Evolutionary conservation across 2,797 vertebrate species (phyloP).

Genomic region (Diglossa cyanea): DNA sequence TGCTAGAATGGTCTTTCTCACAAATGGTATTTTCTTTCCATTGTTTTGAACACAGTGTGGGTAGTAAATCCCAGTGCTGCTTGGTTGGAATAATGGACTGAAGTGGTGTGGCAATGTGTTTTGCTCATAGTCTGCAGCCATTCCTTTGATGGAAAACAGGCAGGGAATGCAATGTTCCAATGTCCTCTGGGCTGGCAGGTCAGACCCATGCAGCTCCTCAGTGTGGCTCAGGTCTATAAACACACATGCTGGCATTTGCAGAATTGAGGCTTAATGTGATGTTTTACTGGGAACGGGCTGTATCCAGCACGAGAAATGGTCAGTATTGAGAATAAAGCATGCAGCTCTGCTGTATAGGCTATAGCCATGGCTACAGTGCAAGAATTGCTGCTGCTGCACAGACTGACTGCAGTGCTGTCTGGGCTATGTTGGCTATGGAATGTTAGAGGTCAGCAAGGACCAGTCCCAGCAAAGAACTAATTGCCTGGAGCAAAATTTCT

Average conservation of each 20-base stretch:
- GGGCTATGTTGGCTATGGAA: neutral
- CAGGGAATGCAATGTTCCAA: accelerated
- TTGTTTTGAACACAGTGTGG: neutral
- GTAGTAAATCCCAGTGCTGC: neutral
- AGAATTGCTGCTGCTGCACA: neutral
- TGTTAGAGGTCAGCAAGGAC: neutral
- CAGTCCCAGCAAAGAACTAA: neutral
- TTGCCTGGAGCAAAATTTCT: conserved; percentile 4
- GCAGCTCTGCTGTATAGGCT: neutral
- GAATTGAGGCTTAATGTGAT: neutral
- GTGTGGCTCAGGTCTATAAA: neutral
- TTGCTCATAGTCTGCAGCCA: neutral
- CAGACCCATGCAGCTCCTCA: neutral
- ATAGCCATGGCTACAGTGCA: neutral
- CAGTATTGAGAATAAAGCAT: neutral
- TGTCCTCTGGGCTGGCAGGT: accelerated
- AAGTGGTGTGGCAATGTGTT: neutral
- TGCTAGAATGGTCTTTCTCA: neutral
- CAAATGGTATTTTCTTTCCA: neutral
- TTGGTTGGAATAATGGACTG: neutral
- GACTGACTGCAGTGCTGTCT: neutral
- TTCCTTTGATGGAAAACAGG: neutral
- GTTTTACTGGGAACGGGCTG: neutral
- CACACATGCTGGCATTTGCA: neutral
- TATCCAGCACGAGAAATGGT: neutral